Base-by-base conservation (phyloP, 1,140 invertebrate species). In the Trichonephila clavipes region DNA sequence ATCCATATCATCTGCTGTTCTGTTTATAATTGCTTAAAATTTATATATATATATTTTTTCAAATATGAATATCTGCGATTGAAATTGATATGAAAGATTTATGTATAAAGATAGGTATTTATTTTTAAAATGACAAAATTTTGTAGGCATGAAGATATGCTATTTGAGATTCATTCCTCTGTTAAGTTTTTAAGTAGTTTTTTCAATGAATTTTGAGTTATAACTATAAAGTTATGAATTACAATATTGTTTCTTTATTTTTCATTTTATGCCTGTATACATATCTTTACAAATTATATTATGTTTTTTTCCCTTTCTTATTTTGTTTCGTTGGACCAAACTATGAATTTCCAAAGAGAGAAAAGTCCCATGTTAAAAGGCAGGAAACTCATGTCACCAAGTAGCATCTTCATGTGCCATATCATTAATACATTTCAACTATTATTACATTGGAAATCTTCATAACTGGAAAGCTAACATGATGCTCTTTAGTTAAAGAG, bases 331-430 rank as follows among this genome's bases (percentile, higher is more conserved):
- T 87, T 64, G 85, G 85, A 87, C 85, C 85, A 87, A 87, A 64
- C 21, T 85, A 24, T 58, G 58, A 34, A 61, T 87, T 87, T 59
- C 16, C 72, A 28, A 77, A 40, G 16, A 19, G 28, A 40, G 28
- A 40, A 77, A 77, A 77, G 72, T 18, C 24, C 28, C 28, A 16
- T 34, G 18, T 34, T 77, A 16, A 77, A 77, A 77, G 34, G 72
- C 72, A 77, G 72, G 72, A 77, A 77, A 77, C 18, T 34, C 28
- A 34, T 77, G 24, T 34, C 72, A 77, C 72, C 24, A 72, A 92
- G 51, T 85, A 72, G 83, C 28, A 34, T 92, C 82, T 21, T 85
- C 90, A 83, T 92, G 83, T 87, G 82, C 91, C 82, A 87, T 92
- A 86, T 92, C 59, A 51, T 40, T 40, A 28, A 64, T 88, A 61